Conservation (phyloP, 37 sponge, comb jelly and placozoan genomes). For the Chondrosia reniformis region DNA sequence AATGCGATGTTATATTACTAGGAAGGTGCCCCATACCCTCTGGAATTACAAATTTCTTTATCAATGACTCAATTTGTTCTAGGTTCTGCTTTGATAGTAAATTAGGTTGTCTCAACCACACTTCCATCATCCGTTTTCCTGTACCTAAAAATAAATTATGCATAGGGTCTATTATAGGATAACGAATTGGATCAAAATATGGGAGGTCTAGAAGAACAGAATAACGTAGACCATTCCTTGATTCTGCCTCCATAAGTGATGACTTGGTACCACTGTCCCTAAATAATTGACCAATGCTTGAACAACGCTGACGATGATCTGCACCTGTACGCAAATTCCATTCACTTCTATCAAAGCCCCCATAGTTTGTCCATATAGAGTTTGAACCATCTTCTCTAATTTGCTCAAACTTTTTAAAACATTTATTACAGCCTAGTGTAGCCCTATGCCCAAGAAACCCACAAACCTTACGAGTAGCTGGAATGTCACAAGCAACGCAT, state of each 20-base stretch:
- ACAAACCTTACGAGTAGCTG: slow-evolving; percentile 59
- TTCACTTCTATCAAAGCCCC: slow-evolving; percentile 29
- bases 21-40: slow-evolving; percentile 43
- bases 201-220: slow-evolving; percentile 30
- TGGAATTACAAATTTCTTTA: slow-evolving; percentile 22
- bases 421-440: slow-evolving; percentile 40
- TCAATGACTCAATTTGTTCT: slow-evolving; percentile 15
- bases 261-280: background rate
- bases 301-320: background rate
- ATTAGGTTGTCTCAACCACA: slow-evolving; percentile 38
- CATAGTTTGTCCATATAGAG: slow-evolving; percentile 25
- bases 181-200: slow-evolving; percentile 41
- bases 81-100: slow-evolving; percentile 17
- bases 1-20: slow-evolving; percentile 34
- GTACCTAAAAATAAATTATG: slow-evolving; percentile 46
- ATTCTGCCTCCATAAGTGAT: background rate
- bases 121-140: slow-evolving; percentile 39
- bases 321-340: slow-evolving; percentile 16
- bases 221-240: slow-evolving; percentile 30
- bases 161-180: slow-evolving; percentile 56
- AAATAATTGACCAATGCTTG: background rate
- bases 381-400: background rate
- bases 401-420: slow-evolving; percentile 24
- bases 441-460: slow-evolving; percentile 55
- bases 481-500: slow-evolving; percentile 54